Evolutionary conservation across 2,888 invertebrate species (phyloP).

Genomic region (Sthenelais limicola): DNA sequence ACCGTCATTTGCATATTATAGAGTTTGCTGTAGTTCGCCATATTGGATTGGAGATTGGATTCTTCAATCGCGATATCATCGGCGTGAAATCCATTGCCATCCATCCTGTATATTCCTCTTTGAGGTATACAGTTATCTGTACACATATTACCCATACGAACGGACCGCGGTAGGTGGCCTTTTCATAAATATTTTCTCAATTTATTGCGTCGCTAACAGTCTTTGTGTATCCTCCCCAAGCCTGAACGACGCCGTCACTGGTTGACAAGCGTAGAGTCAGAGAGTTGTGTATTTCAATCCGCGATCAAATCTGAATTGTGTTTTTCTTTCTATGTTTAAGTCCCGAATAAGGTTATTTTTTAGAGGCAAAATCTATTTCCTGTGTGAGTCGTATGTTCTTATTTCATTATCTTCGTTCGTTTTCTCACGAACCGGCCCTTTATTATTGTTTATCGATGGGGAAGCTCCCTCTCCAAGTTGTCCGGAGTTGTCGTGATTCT

Average conservation of each 20-base stretch:
- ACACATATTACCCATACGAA: slow-evolving; percentile 45
- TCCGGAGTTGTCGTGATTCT: no score
- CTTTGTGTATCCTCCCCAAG: not conserved
- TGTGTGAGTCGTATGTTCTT: no score
- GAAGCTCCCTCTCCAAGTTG: no score
- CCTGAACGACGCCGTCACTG: not conserved
- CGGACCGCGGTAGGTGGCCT: slow-evolving; percentile 49
- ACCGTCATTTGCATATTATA: slow-evolving; percentile 43
- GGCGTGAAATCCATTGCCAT: slow-evolving; percentile 46
- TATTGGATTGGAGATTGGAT: slow-evolving; percentile 43
- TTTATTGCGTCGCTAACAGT: not conserved
- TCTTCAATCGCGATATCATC: slow-evolving; percentile 38
- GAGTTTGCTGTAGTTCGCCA: slow-evolving; percentile 44
- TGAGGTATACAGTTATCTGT: slow-evolving; percentile 39
- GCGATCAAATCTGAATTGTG: slow-evolving; percentile 11
- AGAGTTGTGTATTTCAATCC: slow-evolving; percentile 9
- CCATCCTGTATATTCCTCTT: slow-evolving; percentile 42
- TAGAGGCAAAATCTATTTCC: no score
- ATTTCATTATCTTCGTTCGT: no score
- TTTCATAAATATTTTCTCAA: slow-evolving; percentile 10
- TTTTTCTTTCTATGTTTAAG: slow-evolving; percentile 24
- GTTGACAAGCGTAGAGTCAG: slow-evolving; percentile 30
- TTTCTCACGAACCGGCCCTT: no score
- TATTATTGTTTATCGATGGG: no score
- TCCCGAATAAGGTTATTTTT: no score